phyloP scores from a whole-genome alignment of 2,113 vertebrate genomes.

The Chroicocephalus ridibundus region DNA sequence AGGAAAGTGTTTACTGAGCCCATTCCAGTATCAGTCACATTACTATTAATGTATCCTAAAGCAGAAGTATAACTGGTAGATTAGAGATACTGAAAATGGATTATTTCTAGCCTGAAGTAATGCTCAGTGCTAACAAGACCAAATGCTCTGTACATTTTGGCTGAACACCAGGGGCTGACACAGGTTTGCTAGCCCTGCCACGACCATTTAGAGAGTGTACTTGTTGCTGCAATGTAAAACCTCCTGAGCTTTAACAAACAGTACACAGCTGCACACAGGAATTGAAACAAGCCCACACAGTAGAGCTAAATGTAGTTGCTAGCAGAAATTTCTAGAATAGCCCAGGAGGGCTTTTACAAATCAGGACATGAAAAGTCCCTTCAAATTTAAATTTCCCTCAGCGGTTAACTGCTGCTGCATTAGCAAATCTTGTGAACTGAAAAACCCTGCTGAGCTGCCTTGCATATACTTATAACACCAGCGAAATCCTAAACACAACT shows the following conservation, averaged over 20 bases:
- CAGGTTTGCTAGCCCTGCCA: neutral
- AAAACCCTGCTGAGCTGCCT: slow-evolving; percentile 22
- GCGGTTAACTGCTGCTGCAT: neutral
- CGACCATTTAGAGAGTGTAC: slow-evolving; percentile 4
- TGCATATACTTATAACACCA: neutral
- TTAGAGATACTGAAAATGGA: neutral
- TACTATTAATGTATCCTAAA: neutral
- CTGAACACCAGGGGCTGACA: slow-evolving; percentile 20
- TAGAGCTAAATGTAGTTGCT: neutral
- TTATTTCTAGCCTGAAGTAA: slow-evolving; percentile 26
- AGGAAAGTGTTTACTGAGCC: neutral
- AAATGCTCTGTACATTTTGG: neutral
- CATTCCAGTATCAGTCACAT: neutral
- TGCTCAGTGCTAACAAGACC: neutral
- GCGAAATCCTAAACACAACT: neutral
- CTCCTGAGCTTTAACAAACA: neutral
- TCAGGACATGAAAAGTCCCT: slow-evolving; percentile 33
- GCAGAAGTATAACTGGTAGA: neutral
- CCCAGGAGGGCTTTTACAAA: slow-evolving; percentile 35
- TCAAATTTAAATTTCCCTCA: slow-evolving; percentile 57
- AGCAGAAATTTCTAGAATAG: slow-evolving; percentile 45
- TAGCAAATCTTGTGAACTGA: slow-evolving; percentile 37
- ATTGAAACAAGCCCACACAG: neutral
- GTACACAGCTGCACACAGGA: neutral
- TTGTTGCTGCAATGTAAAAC: neutral